Percentiles rank a stretch among this genome's conserved stretches.
phyloP scores from a whole-genome alignment of 2,888 invertebrate genomes.

The Litoditis marina region DNA sequence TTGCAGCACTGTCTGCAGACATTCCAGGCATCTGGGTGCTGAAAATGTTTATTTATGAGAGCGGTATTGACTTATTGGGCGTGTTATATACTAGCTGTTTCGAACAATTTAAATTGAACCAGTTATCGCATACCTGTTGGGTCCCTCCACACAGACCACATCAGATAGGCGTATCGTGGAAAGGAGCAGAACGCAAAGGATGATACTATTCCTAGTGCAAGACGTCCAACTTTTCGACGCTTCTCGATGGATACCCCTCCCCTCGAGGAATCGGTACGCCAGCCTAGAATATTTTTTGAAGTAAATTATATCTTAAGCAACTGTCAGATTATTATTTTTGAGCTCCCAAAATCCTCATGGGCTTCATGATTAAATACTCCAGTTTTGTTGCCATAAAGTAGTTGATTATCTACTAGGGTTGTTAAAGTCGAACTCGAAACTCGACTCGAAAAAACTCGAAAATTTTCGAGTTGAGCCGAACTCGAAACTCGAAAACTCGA shows the following conservation, averaged over 20 bases:
- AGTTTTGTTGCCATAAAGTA: too few species aligned
- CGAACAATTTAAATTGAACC: background rate
- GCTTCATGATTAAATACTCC: too few species aligned
- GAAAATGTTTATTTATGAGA: slow-evolving; percentile 16
- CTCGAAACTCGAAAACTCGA: too few species aligned
- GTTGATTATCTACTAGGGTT: too few species aligned
- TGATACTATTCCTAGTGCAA: slow-evolving; percentile 82
- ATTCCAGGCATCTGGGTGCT: slow-evolving; percentile 52
- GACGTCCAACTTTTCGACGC: slow-evolving; percentile 70
- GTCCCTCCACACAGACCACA: slow-evolving; percentile 57
- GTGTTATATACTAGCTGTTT: background rate
- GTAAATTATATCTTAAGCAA: too few species aligned
- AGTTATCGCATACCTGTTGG: slow-evolving; percentile 54
- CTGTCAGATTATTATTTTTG: too few species aligned
- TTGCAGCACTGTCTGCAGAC: slow-evolving; percentile 50
- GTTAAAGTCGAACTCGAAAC: too few species aligned
- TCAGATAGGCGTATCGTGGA: slow-evolving; percentile 77
- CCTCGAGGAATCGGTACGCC: slow-evolving; percentile 35
- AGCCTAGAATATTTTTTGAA: too few species aligned
- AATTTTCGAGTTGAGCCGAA: too few species aligned
- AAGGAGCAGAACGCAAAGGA: slow-evolving; percentile 85
- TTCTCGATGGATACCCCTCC: slow-evolving; percentile 40
- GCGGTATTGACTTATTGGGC: background rate
- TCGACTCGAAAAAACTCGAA: too few species aligned
- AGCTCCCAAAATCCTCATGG: too few species aligned